These are phyloP conservation scores for Astropecten irregularis DNA, from an alignment of 53 echinoderm and acorn worm genomes.

Conservation along the genomic window DNA sequence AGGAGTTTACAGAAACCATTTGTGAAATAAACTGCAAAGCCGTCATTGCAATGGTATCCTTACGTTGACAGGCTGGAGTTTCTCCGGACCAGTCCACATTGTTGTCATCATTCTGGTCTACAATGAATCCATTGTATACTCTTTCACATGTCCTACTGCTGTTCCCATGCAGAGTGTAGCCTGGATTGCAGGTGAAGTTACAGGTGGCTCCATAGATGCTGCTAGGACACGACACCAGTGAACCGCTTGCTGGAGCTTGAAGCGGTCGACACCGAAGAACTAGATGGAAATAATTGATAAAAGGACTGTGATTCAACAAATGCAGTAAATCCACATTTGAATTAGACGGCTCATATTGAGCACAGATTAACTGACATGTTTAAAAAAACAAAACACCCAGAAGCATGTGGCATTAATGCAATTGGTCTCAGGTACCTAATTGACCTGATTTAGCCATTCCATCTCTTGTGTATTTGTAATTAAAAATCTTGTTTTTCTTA, in stretches of 20 bases:
- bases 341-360: too few species aligned
- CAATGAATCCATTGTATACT: not conserved
- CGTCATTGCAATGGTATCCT: too few species aligned
- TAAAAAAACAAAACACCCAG: too few species aligned
- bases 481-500: too few species aligned
- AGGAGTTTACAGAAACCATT: too few species aligned
- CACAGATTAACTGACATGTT: too few species aligned
- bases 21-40: not conserved
- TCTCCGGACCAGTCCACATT: constrained; percentile 9
- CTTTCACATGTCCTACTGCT: constrained; percentile 55
- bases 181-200: constrained; percentile 70
- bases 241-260: constrained; percentile 80
- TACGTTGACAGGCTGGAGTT: constrained; percentile 32
- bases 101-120: not conserved
- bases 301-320: not conserved
- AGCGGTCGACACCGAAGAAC: constrained; percentile 73
- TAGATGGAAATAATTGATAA: constrained; percentile 7
- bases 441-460: too few species aligned
- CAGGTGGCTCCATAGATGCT: constrained; percentile 71
- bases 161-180: constrained; percentile 74
- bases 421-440: too few species aligned
- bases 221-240: constrained; percentile 56
- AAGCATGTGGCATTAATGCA: too few species aligned
- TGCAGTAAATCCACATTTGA: not conserved
- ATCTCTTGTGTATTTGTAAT: too few species aligned